Evolutionary conservation across 2,113 vertebrate species (phyloP).

Genomic region (Anhinga anhinga): DNA sequence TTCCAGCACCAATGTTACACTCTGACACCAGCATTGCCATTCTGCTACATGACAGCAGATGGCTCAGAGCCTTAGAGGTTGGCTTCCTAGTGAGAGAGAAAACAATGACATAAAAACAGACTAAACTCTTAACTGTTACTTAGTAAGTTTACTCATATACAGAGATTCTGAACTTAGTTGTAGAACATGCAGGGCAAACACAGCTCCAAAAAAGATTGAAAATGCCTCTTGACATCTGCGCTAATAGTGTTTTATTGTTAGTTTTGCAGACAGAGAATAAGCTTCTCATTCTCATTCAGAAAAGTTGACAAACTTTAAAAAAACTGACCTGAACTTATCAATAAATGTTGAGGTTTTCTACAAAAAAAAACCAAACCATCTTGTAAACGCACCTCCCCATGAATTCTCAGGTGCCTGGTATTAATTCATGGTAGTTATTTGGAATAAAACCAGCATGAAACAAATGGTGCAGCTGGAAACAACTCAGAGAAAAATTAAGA

Average conservation of each 20-base stretch:
- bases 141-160: neutral
- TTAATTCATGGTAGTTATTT: neutral
- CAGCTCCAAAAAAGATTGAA: neutral
- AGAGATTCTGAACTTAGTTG: neutral
- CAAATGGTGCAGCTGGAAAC: neutral
- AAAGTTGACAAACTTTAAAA: neutral
- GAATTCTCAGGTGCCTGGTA: neutral
- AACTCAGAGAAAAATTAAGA: neutral
- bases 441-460: neutral
- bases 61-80: slow-evolving; percentile 11
- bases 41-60: slow-evolving; percentile 13
- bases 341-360: neutral
- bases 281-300: neutral
- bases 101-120: neutral
- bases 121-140: neutral
- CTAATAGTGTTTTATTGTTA: neutral
- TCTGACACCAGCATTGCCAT: neutral
- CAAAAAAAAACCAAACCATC: neutral
- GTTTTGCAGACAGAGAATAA: neutral
- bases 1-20: neutral
- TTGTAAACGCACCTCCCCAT: neutral
- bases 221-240: neutral
- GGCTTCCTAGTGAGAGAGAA: slow-evolving; percentile 34
- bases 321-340: neutral
- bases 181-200: neutral